Evolutionary conservation across 2,797 vertebrate genomes (phyloP).

Genomic region (Oryzias dopingdopingensis): DNA sequence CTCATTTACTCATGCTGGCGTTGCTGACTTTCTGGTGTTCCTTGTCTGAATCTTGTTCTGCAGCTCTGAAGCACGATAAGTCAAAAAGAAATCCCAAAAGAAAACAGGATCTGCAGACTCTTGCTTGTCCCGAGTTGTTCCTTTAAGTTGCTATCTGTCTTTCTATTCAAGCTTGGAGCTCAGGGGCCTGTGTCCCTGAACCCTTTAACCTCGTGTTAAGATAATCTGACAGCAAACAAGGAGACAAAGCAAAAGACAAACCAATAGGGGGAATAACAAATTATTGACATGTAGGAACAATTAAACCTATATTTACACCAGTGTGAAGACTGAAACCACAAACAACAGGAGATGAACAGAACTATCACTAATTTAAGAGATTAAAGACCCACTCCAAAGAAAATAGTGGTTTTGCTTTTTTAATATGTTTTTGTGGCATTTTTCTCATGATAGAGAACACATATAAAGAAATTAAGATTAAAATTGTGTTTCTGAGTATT

Average conservation of each 20-base stretch:
- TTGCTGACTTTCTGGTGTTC: slow-evolving; percentile 12
- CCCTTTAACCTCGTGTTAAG: slow-evolving; percentile 21
- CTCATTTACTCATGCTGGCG: slow-evolving; percentile 29
- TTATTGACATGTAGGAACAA: too few relatives aligned
- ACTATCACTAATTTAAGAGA: slow-evolving; percentile 2
- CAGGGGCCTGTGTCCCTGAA: slow-evolving; percentile 37
- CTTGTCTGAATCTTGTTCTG: slow-evolving; percentile 15
- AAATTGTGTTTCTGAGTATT: too few relatives aligned
- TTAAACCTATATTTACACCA: slow-evolving; percentile 11
- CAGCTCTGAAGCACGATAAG: slow-evolving; percentile 6
- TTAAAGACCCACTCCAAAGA: background rate
- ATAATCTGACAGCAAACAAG: slow-evolving; percentile 14
- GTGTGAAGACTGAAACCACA: background rate
- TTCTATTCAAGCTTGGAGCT: slow-evolving; percentile 34
- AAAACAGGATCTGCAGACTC: slow-evolving; percentile 14
- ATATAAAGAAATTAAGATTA: too few relatives aligned
- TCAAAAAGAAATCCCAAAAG: slow-evolving; percentile 7
- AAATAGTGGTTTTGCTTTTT: too few relatives aligned
- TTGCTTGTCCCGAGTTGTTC: slow-evolving; percentile 30
- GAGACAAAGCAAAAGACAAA: slow-evolving; percentile 5
- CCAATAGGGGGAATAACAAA: slow-evolving; percentile 10
- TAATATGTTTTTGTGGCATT: too few relatives aligned
- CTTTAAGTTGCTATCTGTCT: slow-evolving; percentile 4
- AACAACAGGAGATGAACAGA: slow-evolving; percentile 4
- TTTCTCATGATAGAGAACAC: too few relatives aligned